Base-by-base conservation (phyloP, 2,888 invertebrate species). In the Serrognathus titanus region DNA sequence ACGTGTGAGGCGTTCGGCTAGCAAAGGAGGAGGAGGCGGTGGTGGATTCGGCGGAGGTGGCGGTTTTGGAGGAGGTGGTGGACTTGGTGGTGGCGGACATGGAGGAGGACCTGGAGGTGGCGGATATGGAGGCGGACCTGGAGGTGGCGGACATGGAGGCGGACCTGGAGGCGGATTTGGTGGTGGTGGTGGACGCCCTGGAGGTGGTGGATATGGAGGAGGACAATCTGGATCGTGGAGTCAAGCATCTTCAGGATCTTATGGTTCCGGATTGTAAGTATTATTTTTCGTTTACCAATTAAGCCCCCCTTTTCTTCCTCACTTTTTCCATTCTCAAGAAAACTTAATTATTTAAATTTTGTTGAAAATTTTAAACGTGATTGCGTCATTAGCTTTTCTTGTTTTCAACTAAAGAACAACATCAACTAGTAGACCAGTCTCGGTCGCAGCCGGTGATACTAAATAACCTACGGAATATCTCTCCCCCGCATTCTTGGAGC, bases 241-340 rank as follows among this genome's bases (percentile, higher is more conserved):
- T 48, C 48, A 16, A 10, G n/a, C 49, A 37, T 49, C 49, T 36
- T n/a, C 49, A 12, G 49, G 49, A 11, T 10, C 49, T 13, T 49
- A 1, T 13, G 49, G 49, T 10, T 49, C 49, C 12, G 49, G 49
- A 49, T 49, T 3, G 49, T 49, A 49, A 49, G 49, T 49, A 35
- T 36, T 12, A 48, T 9, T 47, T 31, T 31, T 31, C 24, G 24
- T 6, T 31, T 31, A 1, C 6, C 24, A 41, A 41, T 31, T 12
- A 16, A 16, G 16, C 16, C 16, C 16, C 3, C 16, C 16, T 16
- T 16, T 16, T 16, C 16, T 16, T 16, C 3, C 3, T 16, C 16
- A 16, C 16, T 1, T 16, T 16, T 2, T 16, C 16, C 16, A 16
- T 16, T n/a, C n/a, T n/a, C n/a, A n/a, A n/a, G n/a, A n/a, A n/a